phyloP scores from a whole-genome alignment of 1,140 invertebrate species.

The Leptinotarsa texana region DNA sequence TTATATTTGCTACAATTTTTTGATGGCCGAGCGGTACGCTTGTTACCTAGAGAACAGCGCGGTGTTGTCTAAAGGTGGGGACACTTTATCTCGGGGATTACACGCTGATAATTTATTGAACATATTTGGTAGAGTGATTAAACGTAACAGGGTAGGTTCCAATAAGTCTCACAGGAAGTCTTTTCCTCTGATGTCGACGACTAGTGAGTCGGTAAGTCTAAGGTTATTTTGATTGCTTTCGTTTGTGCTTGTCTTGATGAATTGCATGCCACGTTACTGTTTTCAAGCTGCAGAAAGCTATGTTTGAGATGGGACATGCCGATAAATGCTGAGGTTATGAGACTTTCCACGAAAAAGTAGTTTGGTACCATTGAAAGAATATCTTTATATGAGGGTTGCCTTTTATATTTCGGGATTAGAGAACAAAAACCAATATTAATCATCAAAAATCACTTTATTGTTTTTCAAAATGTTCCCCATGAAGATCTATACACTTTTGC shows the following conservation, averaged over 20 bases:
- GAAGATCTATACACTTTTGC: too few relatives aligned
- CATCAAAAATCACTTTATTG: too few relatives aligned
- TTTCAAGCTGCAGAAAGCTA: neutral
- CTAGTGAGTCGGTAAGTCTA: slow-evolving; percentile 30
- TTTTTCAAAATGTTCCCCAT: too few relatives aligned
- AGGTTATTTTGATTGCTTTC: neutral
- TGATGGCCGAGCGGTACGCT: slow-evolving; percentile 37
- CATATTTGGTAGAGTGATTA: neutral
- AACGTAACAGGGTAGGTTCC: slow-evolving; percentile 15
- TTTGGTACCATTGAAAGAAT: too few relatives aligned
- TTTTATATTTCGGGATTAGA: too few relatives aligned
- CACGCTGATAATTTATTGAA: slow-evolving; percentile 19
- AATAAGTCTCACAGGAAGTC: slow-evolving; percentile 33
- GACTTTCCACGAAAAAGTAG: too few relatives aligned
- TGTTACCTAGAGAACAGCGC: slow-evolving; percentile 27
- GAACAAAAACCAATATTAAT: too few relatives aligned
- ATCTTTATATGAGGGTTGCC: too few relatives aligned
- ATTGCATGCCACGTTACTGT: neutral
- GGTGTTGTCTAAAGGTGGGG: neutral
- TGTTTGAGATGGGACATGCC: neutral
- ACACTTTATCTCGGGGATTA: slow-evolving; percentile 1
- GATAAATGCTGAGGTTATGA: neutral
- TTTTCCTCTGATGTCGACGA: slow-evolving; percentile 35
- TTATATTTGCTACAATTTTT: slow-evolving; percentile 37
- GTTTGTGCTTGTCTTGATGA: neutral